Base-by-base conservation (phyloP, 2,113 vertebrate species). In the Todiramphus chloris region DNA sequence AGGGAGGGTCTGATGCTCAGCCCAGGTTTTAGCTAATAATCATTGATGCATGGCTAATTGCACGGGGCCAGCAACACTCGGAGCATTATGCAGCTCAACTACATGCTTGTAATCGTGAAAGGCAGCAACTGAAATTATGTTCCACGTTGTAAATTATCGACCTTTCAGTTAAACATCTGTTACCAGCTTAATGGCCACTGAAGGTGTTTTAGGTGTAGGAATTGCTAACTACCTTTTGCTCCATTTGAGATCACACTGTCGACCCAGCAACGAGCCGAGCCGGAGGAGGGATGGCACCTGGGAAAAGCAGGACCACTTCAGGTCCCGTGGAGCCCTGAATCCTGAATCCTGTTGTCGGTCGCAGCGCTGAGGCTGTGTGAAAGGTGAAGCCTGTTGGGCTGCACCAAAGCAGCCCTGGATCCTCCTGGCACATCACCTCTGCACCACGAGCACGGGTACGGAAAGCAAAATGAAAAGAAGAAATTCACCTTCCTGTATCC, bases 61-160 rank as follows among this genome's bases (percentile, higher is more conserved):
- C 62, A 53, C 0, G 0, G 31, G 31, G 33, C 15, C 33, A 64
- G 2, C 10, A 90, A 86, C 59, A 74, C 51, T 66, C 4, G 0
- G 50, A 30, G 11, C n/a, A 39, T 35, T 80, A 58, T 23, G 39
- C 12, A 59, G 39, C 33, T 31, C 63, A 78, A 39, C 30, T 2
- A 63, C n/a, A 19, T 5, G 24, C n/a, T 64, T 82, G 18, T 51
- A 85, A 87, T 24, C 50, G 63, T 86, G 72, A 63, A 67, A 81
- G 43, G 85, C 33, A 35, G 64, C 30, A 91, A 80, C 37, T 37
- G 70, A 74, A 93, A 90, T 43, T 37, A 77, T 16, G 46, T 53
- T 92, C 69, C 86, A 78, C 56, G 4, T 21, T 84, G 90, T 96
- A 95, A 97, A 96, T 92, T 78, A 86, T 64, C 48, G 64, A 51